Evolutionary conservation across 2,113 vertebrate genomes (phyloP).

Genomic region (Macaca nemestrina): DNA sequence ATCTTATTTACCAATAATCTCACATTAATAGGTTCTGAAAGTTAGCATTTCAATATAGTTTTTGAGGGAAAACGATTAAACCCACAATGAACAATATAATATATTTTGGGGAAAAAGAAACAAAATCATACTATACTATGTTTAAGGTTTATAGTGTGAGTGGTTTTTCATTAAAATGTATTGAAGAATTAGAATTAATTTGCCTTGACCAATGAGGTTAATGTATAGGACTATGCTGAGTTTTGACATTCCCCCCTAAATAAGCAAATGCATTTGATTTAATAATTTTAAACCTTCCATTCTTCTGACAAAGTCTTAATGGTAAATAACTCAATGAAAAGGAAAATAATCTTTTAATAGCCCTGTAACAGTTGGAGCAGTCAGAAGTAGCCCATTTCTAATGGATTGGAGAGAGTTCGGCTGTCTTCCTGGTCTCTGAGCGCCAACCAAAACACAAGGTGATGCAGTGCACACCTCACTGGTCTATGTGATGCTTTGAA

Average conservation of each 20-base stretch:
- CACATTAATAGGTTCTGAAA: neutral
- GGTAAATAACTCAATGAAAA: neutral
- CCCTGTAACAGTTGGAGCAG: neutral
- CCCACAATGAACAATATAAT: neutral
- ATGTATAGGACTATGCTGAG: neutral
- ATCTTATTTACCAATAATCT: neutral
- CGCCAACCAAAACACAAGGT: too few species aligned
- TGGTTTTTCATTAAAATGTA: neutral
- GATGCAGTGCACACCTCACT: neutral
- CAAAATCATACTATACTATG: neutral
- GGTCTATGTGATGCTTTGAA: neutral
- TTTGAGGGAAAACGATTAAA: neutral
- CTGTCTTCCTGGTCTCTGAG: neutral
- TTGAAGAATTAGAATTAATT: neutral
- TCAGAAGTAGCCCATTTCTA: neutral
- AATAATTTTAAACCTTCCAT: neutral
- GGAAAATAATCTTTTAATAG: neutral
- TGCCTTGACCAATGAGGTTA: neutral
- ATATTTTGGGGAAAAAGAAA: neutral
- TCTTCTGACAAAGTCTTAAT: neutral
- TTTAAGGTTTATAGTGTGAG: neutral
- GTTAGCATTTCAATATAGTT: neutral
- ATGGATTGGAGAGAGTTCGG: neutral
- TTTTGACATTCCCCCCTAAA: neutral
- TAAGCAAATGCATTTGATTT: neutral